Base-by-base conservation (phyloP, 2,797 vertebrate species). In the Mareca strepera region DNA sequence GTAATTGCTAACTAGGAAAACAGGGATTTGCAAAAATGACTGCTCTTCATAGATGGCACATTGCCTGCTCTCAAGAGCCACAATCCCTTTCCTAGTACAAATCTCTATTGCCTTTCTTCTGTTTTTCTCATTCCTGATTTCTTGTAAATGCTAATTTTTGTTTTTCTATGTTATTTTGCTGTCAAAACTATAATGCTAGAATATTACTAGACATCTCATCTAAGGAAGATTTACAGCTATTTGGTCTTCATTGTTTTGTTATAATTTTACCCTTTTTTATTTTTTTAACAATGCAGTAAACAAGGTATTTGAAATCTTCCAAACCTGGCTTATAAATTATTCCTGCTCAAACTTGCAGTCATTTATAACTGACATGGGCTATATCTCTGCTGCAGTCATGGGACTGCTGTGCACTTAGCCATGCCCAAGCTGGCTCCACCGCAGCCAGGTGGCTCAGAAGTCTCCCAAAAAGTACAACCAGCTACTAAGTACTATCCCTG, bases 1-100 rank as follows among this genome's bases (percentile, higher is more conserved):
- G 28, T 44, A 88, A 86, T n/a, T 85, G 29, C 52, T 64, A 82
- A 63, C 25, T 39, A 89, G 53, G 52, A 92, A 94, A 96, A 82
- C 39, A 70, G 33, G 26, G 56, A 90, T 81, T 90, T 95, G 41
- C 44, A 91, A 76, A 94, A 91, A 60, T 28, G 1, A 39, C 44
- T 88, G 20, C 12, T 62, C 41, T 84, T 94, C 37, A 55, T 66
- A 80, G 52, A 66, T 39, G 86, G 41, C 37, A 85, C 26, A 52
- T 37, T 85, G n/a, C 69, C 25, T n/a, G 63, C 63, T 92, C 53
- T 89, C 84, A 79, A 85, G 83, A 85, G 75, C 41, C 28, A n/a
- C 59, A 92, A 74, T 48, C 55, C n/a, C 53, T 79, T 43, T 76
- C 48, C 70, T 67, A 90, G 59, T 18, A 82, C 31, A 67, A 70